These are phyloP conservation scores for Gorsachius magnificus DNA, from an alignment of 2,797 vertebrate species.

Conservation along the genomic window DNA sequence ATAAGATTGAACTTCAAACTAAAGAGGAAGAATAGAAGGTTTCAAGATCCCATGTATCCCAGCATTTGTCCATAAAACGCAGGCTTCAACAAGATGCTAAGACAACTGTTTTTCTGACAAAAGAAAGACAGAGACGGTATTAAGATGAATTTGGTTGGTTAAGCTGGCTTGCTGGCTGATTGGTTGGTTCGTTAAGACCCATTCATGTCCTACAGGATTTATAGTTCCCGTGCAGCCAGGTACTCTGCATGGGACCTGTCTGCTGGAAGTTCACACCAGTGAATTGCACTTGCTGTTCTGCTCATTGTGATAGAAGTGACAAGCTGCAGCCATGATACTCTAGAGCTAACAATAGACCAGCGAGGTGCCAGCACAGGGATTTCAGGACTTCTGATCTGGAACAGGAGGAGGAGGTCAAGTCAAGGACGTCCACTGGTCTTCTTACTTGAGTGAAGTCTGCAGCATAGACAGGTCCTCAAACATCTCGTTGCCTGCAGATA, in stretches of 20 bases:
- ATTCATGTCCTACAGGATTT: neutral
- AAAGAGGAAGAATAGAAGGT: neutral
- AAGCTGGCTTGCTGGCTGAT: neutral
- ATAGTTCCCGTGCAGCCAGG: neutral
- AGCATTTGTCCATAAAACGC: neutral
- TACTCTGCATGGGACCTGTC: neutral
- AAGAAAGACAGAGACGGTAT: neutral
- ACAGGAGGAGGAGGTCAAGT: neutral
- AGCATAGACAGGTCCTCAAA: neutral
- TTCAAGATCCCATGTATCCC: neutral
- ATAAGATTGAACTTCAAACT: neutral
- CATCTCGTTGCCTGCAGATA: neutral
- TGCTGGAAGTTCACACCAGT: neutral
- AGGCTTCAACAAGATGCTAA: neutral
- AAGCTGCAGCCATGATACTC: neutral
- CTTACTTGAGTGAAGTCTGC: neutral
- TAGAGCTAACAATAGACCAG: neutral
- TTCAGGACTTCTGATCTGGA: neutral
- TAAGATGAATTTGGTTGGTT: neutral
- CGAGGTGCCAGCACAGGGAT: neutral
- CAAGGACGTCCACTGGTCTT: neutral
- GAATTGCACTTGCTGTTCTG: neutral
- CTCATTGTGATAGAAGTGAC: neutral
- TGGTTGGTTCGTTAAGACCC: neutral
- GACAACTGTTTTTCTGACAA: neutral